These are phyloP conservation scores for Apis florea DNA, from an alignment of 1,140 invertebrate genomes.

Conservation along the genomic window DNA sequence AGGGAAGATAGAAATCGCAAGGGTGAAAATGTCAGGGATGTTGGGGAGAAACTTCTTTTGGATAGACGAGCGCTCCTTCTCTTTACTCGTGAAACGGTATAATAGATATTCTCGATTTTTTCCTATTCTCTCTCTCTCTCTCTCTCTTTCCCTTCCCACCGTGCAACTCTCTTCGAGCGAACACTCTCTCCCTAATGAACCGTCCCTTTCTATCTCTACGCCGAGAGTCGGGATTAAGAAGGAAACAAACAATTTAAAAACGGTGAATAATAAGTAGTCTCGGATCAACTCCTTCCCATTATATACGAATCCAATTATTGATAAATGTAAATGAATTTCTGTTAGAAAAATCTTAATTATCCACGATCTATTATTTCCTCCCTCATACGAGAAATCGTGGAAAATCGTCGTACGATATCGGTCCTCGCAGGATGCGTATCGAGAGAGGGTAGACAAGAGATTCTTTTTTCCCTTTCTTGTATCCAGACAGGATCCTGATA, in stretches of 20 bases:
- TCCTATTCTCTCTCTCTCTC: not conserved
- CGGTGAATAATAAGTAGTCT: too few species aligned
- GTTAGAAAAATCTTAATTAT: conserved; percentile 1
- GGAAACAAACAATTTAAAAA: too few species aligned
- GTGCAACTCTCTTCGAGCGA: too few species aligned
- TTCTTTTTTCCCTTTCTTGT: not conserved
- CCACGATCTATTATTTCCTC: too few species aligned
- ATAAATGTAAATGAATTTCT: too few species aligned
- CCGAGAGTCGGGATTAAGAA: too few species aligned
- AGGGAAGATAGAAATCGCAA: conserved; percentile 43
- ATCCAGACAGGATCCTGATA: conserved; percentile 1
- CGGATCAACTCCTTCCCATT: too few species aligned
- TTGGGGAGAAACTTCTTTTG: not conserved
- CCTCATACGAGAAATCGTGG: not conserved
- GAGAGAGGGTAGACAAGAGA: not conserved
- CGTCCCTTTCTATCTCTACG: too few species aligned
- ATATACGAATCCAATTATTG: too few species aligned
- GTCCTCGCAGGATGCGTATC: not conserved
- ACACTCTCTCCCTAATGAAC: too few species aligned
- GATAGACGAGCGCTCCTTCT: too few species aligned
- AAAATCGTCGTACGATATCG: not conserved
- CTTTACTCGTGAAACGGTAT: conserved; percentile 7
- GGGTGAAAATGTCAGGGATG: conserved; percentile 39
- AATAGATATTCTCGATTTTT: conserved; percentile 32
- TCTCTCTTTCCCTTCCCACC: not conserved